A percentile compares a stretch with the other conserved stretches of the same genome.
phyloP scores from a whole-genome alignment of 2,797 vertebrate species.

The Hydrolagus colliei region DNA sequence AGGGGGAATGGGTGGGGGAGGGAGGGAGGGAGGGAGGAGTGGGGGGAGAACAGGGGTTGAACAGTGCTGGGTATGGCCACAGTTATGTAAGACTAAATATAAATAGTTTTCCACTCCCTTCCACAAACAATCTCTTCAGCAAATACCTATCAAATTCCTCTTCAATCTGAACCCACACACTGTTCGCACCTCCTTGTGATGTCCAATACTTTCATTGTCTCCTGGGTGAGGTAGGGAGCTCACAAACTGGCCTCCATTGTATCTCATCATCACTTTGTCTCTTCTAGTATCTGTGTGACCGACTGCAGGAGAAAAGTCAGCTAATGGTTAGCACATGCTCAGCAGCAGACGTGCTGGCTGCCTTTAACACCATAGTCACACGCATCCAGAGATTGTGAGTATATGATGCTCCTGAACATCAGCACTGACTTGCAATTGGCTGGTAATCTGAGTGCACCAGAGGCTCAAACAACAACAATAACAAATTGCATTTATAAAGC shows the following conservation, averaged over 20 bases:
- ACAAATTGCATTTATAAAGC: neutral
- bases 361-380: slow-evolving; percentile 71
- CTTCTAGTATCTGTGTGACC: slow-evolving; percentile 60
- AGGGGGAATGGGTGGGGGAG: no score
- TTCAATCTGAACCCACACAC: neutral
- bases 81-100: no score
- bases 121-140: neutral
- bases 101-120: neutral
- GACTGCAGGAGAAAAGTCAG: slow-evolving; percentile 62
- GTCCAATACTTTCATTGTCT: neutral
- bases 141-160: neutral
- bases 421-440: neutral
- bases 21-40: no score
- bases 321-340: slow-evolving; percentile 69
- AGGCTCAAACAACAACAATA: neutral
- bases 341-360: slow-evolving; percentile 64
- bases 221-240: no score
- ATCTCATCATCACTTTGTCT: slow-evolving; percentile 27
- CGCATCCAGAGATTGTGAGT: slow-evolving; percentile 74
- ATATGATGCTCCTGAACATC: neutral
- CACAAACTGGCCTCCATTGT: neutral
- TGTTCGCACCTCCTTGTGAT: neutral
- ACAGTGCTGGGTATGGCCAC: no score
- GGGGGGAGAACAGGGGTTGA: no score
- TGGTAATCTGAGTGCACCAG: neutral